phyloP scores from a whole-genome alignment of 1,140 invertebrate species.

The Solenopsis invicta region DNA sequence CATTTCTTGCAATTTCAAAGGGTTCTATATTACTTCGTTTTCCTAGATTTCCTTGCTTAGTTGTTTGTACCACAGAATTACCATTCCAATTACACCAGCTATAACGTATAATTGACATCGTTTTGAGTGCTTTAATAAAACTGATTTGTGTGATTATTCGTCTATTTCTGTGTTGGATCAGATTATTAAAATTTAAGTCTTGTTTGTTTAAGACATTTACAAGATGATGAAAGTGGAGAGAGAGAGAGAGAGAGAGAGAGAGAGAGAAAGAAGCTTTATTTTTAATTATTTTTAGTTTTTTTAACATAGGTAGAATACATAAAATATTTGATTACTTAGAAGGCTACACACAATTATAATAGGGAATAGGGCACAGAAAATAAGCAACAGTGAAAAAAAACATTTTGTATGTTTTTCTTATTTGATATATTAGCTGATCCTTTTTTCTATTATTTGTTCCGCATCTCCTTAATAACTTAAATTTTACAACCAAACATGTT shows the following conservation, averaged over 20 bases:
- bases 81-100: not conserved
- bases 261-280: not conserved
- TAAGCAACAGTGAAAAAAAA: no score
- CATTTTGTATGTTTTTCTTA: no score
- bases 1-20: not conserved
- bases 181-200: not conserved
- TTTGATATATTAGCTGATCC: no score
- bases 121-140: constrained; percentile 1
- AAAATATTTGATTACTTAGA: no score
- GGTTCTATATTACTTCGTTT: not conserved
- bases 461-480: no score
- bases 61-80: not conserved
- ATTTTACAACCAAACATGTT: no score
- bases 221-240: not conserved
- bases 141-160: not conserved
- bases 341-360: no score
- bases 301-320: no score
- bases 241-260: not conserved
- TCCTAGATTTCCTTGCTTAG: not conserved
- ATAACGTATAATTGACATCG: not conserved
- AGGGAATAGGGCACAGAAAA: no score
- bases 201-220: not conserved
- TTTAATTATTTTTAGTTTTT: not conserved
- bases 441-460: no score
- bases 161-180: not conserved